A percentile compares a stretch with the other conserved stretches of the same genome.
phyloP scores from a whole-genome alignment of 2,888 invertebrate genomes.

The Zaprionus bogoriensis region DNA sequence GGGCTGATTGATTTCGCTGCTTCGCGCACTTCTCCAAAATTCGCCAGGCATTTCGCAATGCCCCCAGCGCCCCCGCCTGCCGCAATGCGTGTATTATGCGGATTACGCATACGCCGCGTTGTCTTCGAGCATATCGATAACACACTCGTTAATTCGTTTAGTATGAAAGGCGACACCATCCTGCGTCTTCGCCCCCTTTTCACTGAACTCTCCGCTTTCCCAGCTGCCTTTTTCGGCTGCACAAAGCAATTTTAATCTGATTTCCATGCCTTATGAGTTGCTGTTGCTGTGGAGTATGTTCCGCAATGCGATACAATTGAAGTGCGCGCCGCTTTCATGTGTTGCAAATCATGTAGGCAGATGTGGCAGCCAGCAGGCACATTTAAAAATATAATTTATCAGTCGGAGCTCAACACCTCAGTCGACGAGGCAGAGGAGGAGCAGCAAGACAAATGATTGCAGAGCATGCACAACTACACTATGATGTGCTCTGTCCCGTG shows the following conservation, averaged over 20 bases:
- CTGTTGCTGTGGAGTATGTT: constrained; percentile 13
- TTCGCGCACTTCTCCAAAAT: constrained; percentile 43
- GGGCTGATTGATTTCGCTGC: constrained; percentile 24
- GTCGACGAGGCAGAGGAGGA: neutral
- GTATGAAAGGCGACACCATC: constrained; percentile 45
- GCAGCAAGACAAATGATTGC: neutral
- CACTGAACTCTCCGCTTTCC: neutral
- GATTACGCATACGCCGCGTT: constrained; percentile 31
- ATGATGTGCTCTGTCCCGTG: neutral
- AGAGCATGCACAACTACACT: constrained; percentile 2
- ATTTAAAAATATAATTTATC: constrained; percentile 63
- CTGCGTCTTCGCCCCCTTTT: neutral
- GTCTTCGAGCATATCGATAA: constrained; percentile 53
- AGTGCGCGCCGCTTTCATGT: constrained; percentile 30
- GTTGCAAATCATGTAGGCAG: constrained; percentile 2
- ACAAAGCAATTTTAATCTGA: constrained; percentile 49
- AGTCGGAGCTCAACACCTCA: constrained; percentile 32
- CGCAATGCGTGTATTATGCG: neutral
- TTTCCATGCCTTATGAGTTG: constrained; percentile 59
- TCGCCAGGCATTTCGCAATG: constrained; percentile 17
- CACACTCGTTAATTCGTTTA: constrained; percentile 70
- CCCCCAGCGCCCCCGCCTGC: neutral
- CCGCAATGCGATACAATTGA: constrained; percentile 66
- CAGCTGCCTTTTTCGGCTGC: neutral
- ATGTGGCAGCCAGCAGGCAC: neutral